phyloP scores from a whole-genome alignment of 2,113 vertebrate species.

The Pollimyrus isidori region DNA sequence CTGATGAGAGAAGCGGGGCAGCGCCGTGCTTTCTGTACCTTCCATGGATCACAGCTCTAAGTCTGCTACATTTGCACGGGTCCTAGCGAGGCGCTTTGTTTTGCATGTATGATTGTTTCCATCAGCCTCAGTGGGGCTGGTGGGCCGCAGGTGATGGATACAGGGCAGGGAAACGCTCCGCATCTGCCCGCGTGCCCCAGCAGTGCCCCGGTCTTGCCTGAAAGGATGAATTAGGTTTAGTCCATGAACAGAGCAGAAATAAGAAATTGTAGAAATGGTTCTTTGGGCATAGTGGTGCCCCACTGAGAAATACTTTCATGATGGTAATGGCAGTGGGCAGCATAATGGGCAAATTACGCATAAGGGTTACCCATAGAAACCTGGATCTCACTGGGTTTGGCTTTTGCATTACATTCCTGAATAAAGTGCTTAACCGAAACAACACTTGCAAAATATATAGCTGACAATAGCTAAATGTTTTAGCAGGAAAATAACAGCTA shows the following conservation, averaged over 20 bases:
- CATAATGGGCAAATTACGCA: background rate
- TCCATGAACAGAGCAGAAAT: background rate
- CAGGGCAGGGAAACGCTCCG: background rate
- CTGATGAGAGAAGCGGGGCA: constrained; percentile 37
- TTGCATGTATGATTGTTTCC: constrained; percentile 41
- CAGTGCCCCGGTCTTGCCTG: background rate
- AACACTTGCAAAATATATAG: background rate
- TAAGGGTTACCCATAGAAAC: background rate
- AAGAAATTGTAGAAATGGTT: background rate
- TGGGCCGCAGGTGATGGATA: background rate
- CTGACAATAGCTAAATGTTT: background rate
- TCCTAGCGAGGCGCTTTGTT: constrained; percentile 42
- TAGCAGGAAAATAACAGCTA: background rate
- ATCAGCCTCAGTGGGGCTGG: background rate
- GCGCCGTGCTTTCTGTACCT: constrained; percentile 10
- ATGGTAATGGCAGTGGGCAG: background rate
- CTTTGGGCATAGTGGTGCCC: background rate
- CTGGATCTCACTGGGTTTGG: background rate
- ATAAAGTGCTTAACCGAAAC: background rate
- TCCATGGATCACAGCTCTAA: constrained; percentile 40
- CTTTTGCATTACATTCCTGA: background rate
- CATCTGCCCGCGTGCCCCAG: background rate
- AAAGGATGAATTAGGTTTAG: background rate
- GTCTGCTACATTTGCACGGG: constrained; percentile 37
- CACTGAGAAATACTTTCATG: background rate